Evolutionary conservation across 1,140 invertebrate species (phyloP), one percentile per base, ranked within the genome.

Genomic region (Condylostylus longicornis): DNA sequence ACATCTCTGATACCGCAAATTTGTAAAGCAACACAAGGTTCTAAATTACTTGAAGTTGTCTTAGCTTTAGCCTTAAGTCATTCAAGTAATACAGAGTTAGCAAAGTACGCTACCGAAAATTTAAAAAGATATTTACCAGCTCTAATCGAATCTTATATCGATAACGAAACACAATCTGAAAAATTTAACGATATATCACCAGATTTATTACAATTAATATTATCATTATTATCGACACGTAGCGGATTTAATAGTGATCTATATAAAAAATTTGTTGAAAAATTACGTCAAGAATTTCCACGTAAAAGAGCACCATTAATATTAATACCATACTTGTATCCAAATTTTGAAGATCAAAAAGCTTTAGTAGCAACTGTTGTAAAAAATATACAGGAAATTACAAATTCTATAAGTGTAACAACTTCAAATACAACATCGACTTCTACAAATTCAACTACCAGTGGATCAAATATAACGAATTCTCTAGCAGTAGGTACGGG

Each of bases 131-230:
- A 82, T 56, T 65, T 94, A 38, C 79, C 85, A 20, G 80, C 87
- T 51, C 68, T 94, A 33, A 75, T 94, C 23, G 74, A 80, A 53
- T 78, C 79, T 42, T 88, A 87, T 57, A 71, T 82, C 40, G 82
- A 89, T 53, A 75, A 78, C 6, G 48, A 47, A 23, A 45, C 61
- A 50, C 74, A 70, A 45, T 73, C 71, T 40, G 71, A 71, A 45
- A 83, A 84, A 38, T 69, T 91, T 44, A 80, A 85, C 67, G 85
- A 91, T 63, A 79, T 81, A 45, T 79, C 80, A 40, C 79, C 84
- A 44, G 84, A 91, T 69, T 72, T 89, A 42, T 67, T 91, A 50
- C 85, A 93, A 64, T 69, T 85, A 35, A 76, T 93, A 43, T 66
- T 86, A 18, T 76, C 64, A 44, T 66, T 70, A 50, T 68, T 71